These are phyloP conservation scores for Sphenopsis melanotis DNA, from an alignment of 2,797 vertebrate genomes.

Conservation along the genomic window DNA sequence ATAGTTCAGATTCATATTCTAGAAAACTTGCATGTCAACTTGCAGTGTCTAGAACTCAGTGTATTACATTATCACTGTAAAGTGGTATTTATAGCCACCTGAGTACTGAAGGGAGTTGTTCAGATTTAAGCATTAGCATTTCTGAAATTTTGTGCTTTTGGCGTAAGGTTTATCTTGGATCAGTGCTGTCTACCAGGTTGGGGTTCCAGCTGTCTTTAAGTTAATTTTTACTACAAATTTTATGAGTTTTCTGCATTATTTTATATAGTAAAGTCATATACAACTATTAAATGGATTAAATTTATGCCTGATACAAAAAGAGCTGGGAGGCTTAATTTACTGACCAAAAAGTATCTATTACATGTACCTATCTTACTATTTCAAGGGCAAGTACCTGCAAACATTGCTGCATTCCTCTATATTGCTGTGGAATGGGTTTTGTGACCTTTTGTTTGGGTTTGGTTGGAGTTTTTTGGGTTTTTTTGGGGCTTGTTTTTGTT, in stretches of 20 bases:
- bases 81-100: background rate
- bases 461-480: background rate
- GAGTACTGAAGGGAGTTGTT: background rate
- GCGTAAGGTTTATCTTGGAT: background rate
- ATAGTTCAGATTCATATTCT: background rate
- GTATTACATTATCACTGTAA: background rate
- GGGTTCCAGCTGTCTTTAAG: background rate
- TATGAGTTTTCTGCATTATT: background rate
- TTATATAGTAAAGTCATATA: background rate
- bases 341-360: background rate
- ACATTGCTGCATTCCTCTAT: background rate
- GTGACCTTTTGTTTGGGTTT: background rate
- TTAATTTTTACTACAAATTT: background rate
- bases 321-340: background rate
- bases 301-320: background rate
- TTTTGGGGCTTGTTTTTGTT: background rate
- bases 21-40: background rate
- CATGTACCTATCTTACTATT: background rate
- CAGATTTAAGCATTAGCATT: background rate
- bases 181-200: background rate
- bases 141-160: background rate
- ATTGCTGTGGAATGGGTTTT: background rate
- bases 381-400: background rate
- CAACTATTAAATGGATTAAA: conserved; percentile 7
- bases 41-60: background rate